phyloP scores from a whole-genome alignment of 2,888 invertebrate genomes.

The Unio delphinus region DNA sequence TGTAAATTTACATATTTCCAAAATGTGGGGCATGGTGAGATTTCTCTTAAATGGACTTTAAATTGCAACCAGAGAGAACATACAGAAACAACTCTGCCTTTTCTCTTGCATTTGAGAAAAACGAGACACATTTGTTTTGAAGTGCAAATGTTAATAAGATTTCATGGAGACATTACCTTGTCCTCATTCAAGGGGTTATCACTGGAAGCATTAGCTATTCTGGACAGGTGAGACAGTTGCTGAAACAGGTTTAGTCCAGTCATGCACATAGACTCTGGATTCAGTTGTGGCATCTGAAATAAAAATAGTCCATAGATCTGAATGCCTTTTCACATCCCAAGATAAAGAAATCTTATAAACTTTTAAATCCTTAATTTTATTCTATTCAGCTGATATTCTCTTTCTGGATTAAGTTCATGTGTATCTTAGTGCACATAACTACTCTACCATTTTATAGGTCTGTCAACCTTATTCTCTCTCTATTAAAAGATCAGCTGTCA shows the following conservation, averaged over 20 bases:
- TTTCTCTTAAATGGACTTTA: neutral
- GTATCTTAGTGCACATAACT: too few species aligned
- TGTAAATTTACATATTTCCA: too few species aligned
- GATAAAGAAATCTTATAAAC: too few species aligned
- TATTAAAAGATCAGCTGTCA: too few species aligned
- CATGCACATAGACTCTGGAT: conserved; percentile 92
- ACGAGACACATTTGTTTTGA: neutral
- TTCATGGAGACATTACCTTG: conserved; percentile 71
- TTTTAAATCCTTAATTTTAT: neutral
- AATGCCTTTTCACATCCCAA: neutral
- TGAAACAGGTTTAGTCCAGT: conserved; percentile 92
- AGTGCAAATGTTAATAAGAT: neutral
- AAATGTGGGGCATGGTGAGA: too few species aligned
- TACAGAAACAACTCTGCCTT: neutral
- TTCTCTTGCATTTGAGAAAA: neutral
- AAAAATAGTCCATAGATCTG: neutral
- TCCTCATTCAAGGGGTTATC: conserved; percentile 73
- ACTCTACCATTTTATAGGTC: too few species aligned
- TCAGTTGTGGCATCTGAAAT: conserved; percentile 82
- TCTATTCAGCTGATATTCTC: neutral
- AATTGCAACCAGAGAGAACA: neutral
- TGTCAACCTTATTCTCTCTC: too few species aligned
- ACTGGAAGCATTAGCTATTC: conserved; percentile 80
- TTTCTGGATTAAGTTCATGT: neutral
- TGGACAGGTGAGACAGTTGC: conserved; percentile 86